phyloP scores from a whole-genome alignment of 2,113 vertebrate species.

The Varanus salvator region DNA sequence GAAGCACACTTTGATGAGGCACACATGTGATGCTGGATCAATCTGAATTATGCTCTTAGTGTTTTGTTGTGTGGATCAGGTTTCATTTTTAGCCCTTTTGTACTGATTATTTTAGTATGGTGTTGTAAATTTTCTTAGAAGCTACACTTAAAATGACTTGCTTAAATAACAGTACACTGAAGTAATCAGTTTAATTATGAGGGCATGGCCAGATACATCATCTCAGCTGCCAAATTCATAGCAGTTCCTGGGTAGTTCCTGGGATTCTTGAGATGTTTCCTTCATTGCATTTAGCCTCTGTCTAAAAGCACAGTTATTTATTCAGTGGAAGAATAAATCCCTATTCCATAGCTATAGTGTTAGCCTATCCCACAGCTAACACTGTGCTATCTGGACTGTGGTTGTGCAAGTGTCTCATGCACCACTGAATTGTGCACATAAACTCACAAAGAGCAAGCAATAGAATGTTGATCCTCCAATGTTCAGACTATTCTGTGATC shows the following conservation, averaged over 20 bases:
- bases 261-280: background rate
- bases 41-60: background rate
- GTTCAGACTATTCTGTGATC: background rate
- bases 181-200: background rate
- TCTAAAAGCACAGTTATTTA: background rate
- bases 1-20: background rate
- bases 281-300: background rate
- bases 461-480: background rate
- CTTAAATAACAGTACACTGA: background rate
- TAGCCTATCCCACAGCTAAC: background rate
- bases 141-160: background rate
- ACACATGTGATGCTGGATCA: background rate
- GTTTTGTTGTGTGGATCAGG: background rate
- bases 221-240: background rate
- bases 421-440: background rate
- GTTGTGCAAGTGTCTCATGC: background rate
- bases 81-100: background rate
- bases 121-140: background rate
- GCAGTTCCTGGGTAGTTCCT: background rate
- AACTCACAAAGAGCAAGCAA: background rate
- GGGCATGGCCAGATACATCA: background rate
- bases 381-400: background rate
- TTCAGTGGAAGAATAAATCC: background rate
- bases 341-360: background rate
- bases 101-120: background rate